Conservation (phyloP, 1,140 invertebrate genomes). For the Drosophila azteca region DNA sequence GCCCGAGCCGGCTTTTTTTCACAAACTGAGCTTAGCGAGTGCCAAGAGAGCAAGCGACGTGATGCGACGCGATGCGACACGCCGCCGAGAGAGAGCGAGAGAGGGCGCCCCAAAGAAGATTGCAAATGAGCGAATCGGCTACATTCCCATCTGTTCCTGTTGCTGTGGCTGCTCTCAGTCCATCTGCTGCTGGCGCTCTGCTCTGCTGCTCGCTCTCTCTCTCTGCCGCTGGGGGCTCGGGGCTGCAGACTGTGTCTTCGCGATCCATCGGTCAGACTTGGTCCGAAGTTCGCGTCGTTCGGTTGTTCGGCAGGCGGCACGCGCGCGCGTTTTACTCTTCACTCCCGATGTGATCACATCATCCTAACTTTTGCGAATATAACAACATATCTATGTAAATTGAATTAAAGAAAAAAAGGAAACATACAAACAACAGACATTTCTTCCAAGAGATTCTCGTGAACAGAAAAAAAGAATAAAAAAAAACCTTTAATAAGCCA, state of each 20-base stretch:
- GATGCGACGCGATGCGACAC: no score
- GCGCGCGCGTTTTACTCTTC: conserved; percentile 35
- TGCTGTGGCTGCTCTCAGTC: neutral
- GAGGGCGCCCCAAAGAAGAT: neutral
- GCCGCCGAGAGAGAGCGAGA: no score
- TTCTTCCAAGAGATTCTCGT: neutral
- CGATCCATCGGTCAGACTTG: conserved; percentile 54
- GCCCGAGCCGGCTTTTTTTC: conserved; percentile 52
- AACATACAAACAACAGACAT: conserved; percentile 8
- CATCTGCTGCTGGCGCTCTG: neutral
- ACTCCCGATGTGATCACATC: conserved; percentile 14
- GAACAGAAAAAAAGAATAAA: conserved; percentile 4
- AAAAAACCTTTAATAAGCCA: conserved; percentile 34
- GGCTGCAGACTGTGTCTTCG: conserved; percentile 22
- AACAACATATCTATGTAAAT: conserved; percentile 53
- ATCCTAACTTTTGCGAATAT: conserved; percentile 21
- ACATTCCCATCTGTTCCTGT: conserved; percentile 18
- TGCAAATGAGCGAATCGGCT: conserved; percentile 59
- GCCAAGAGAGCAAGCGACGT: conserved; percentile 31
- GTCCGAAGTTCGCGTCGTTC: conserved; percentile 78
- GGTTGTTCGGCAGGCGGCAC: conserved; percentile 70
- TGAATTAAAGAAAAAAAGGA: conserved; percentile 12
- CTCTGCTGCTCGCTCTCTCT: conserved; percentile 9
- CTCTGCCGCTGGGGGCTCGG: conserved; percentile 16
- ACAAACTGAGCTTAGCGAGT: conserved; percentile 56